Evolutionary conservation across 2,888 invertebrate genomes (phyloP), one percentile per base, ranked within the genome.

Genomic region (Aethes cnicana): DNA sequence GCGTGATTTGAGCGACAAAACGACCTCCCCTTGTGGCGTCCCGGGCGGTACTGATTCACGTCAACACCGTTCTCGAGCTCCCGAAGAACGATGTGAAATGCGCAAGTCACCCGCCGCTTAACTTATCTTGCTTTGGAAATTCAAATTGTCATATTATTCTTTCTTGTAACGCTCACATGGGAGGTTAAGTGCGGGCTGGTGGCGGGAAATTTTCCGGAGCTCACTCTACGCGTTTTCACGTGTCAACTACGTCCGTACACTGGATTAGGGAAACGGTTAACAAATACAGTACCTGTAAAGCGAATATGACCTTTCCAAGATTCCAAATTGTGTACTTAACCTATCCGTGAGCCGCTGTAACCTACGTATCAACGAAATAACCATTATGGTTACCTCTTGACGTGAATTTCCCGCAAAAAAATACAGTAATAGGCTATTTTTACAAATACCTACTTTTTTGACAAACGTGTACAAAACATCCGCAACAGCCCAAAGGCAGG

Each of bases 61-160:
- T 76, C 76, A 75, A 71, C 74, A 69, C 66, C 54, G 58, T 52
- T 43, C 66, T 64, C 61, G 62, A 75, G 74, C 75, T 72, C 64
- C 63, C 66, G 68, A 72, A 75, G 74, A 74, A 72, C 71, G 66
- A 82, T 79, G 77, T 79, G 82, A 85, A 84, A 85, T 87, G 88
- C 87, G 87, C 85, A 87, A 86, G 84, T 87, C 88, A 86, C 81
- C 73, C 75, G 65, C 69, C 68, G 72, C 74, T 77, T 80, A 81
- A 83, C 80, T 83, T 82, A 81, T 77, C 74, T 77, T 77, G 80
- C 79, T 83, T 81, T 80, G 74, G 67, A 81, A 83, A 77, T 82
- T 81, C 54, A 54, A 59, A 59, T 57, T 58, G 55, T 48, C 55
- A 55, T 50, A 61, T 58, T 57, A 55, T 60, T 57, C 53, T 61